These are phyloP conservation scores for Rhyacichthys aspro DNA, from an alignment of 2,797 vertebrate genomes.

Conservation along the genomic window DNA sequence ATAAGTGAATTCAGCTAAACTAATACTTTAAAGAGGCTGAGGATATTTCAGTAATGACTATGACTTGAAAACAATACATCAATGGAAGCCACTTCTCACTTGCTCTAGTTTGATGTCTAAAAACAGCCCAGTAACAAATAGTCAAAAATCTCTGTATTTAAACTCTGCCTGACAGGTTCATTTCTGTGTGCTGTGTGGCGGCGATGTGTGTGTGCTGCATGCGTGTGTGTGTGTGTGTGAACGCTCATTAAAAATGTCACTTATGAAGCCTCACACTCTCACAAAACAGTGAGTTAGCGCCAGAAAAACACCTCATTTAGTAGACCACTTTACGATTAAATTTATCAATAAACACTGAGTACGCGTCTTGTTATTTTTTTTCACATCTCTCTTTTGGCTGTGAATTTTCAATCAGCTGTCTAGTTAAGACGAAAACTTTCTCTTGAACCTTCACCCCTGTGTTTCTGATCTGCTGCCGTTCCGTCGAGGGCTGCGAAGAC, in stretches of 20 bases:
- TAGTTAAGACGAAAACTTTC: conserved; percentile 51
- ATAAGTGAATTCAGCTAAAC: conserved; percentile 48
- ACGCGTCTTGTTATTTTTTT: conserved; percentile 28
- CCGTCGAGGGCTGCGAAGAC: conserved; percentile 42
- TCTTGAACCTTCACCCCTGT: conserved; percentile 57
- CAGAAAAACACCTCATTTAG: conserved; percentile 62
- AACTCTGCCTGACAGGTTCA: conserved; percentile 68
- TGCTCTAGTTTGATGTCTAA: conserved; percentile 75
- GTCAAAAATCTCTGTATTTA: conserved; percentile 63
- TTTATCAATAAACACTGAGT: conserved; percentile 57
- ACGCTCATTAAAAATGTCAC: conserved; percentile 68
- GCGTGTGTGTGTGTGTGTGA: no score
- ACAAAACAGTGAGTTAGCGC: conserved; percentile 39
- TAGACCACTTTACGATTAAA: conserved; percentile 52
- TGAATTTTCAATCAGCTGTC: conserved; percentile 51
- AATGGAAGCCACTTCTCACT: conserved; percentile 67
- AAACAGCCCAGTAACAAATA: conserved; percentile 71
- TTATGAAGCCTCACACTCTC: conserved; percentile 53
- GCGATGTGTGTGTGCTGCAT: conserved; percentile 16
- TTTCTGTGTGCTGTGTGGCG: conserved; percentile 18
- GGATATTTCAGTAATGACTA: conserved; percentile 61
- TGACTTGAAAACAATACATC: conserved; percentile 70
- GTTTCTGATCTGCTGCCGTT: conserved; percentile 54
- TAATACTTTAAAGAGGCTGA: conserved; percentile 57
- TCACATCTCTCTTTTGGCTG: conserved; percentile 24